phyloP scores from a whole-genome alignment of 2,888 invertebrate genomes.

The Scelioninae gen. 2 region DNA sequence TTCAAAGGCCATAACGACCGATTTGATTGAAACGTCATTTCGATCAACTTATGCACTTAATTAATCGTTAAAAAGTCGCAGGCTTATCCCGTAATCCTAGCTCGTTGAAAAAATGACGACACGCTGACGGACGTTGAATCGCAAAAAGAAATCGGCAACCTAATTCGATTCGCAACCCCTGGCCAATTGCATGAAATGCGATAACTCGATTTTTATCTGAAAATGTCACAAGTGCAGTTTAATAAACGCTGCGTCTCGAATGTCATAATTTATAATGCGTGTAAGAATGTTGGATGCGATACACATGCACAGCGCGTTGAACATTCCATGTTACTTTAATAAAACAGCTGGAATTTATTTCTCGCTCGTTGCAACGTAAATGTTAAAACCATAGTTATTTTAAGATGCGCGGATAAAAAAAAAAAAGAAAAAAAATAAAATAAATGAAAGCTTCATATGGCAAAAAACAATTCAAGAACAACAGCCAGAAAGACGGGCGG shows the following conservation, averaged over 20 bases:
- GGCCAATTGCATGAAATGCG: slow-evolving; percentile 30
- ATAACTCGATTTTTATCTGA: slow-evolving; percentile 38
- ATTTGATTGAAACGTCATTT: too few species aligned
- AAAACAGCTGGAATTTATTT: slow-evolving; percentile 58
- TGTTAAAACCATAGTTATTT: slow-evolving; percentile 56
- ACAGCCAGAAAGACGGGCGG: slow-evolving; percentile 49
- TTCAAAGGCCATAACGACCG: too few species aligned
- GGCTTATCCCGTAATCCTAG: too few species aligned
- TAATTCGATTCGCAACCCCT: slow-evolving; percentile 28
- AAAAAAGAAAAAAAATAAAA: slow-evolving; percentile 39
- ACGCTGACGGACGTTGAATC: too few species aligned
- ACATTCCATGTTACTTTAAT: slow-evolving; percentile 55
- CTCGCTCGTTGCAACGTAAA: slow-evolving; percentile 49
- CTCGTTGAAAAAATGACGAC: too few species aligned
- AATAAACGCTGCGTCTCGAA: slow-evolving; percentile 46
- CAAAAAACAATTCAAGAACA: slow-evolving; percentile 54
- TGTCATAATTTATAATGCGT: slow-evolving; percentile 53
- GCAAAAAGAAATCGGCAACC: not conserved
- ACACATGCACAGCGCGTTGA: slow-evolving; percentile 34
- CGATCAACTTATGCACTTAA: too few species aligned
- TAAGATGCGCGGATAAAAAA: slow-evolving; percentile 26
- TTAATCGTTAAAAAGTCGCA: too few species aligned
- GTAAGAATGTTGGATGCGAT: slow-evolving; percentile 48
- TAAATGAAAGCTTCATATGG: slow-evolving; percentile 44
- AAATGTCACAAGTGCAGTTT: slow-evolving; percentile 34